Base-by-base conservation (phyloP, 2,888 invertebrate species). In the Horisme vitalbata region DNA sequence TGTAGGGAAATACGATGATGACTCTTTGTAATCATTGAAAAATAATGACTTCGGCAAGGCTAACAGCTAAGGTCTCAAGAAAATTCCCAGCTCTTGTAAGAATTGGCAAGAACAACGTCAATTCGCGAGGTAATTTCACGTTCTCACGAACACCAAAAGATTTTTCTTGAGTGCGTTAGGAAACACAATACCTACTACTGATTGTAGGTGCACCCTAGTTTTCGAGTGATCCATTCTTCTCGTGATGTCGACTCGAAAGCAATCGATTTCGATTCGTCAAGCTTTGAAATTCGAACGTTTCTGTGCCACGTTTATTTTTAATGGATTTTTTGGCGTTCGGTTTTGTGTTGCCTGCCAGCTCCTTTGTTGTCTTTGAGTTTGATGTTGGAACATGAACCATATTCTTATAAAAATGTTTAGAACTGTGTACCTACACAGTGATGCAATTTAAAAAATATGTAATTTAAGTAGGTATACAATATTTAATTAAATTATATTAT, bases 181-280 rank as follows among this genome's bases (percentile, higher is more conserved):
- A 57, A 66, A 58, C 46, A 62, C 64, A 71, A 57, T 65, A 55
- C 61, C 24, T 4, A n/a, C 21, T 33, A 33, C 18, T 18, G 18
- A 35, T 34, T 46, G 36, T 33, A 61, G 58, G 63, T 63, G 69
- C 73, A 70, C 75, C 76, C 76, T 59, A 73, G 59, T 70, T 71
- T 53, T 48, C 48, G 57, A 51, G 43, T 27, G 35, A 50, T 50
- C 41, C 50, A 48, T 48, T 43, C 39, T 53, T 33, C 39, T 50
- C 41, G 57, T 53, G 63, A 59, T 56, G 65, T 67, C 64, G 63
- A 61, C 68, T 70, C 63, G 65, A 67, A 64, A 73, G 66, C 75
- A 76, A 76, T 76, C 71, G 68, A 63, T 65, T 64, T 61, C 65
- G 57, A 78, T 79, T 79, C 74, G 78, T 71, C 76, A 76, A 61